Evolutionary conservation across 2,888 invertebrate genomes (phyloP).

Genomic region (Boloria euphrosyne): DNA sequence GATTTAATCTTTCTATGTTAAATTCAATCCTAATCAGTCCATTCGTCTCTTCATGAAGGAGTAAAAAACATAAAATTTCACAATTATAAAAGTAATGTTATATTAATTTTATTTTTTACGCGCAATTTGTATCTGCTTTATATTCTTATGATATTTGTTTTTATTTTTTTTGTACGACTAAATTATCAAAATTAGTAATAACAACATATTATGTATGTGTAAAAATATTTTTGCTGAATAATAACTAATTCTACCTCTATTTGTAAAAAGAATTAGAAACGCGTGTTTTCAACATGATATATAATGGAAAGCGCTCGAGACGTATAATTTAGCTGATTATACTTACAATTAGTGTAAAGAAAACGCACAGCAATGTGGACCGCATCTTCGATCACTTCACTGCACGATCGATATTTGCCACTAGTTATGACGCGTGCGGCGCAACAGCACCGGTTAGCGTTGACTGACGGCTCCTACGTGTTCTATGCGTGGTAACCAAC

Average conservation of each 20-base stretch:
- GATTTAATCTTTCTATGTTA: too few relatives aligned
- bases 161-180: too few relatives aligned
- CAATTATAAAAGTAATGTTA: too few relatives aligned
- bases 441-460: slow-evolving; percentile 55
- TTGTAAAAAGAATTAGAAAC: slow-evolving; percentile 23
- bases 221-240: not conserved
- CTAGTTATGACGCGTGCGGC: slow-evolving; percentile 55
- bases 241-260: slow-evolving; percentile 1
- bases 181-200: too few relatives aligned
- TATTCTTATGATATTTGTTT: too few relatives aligned
- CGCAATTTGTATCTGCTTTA: too few relatives aligned
- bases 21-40: too few relatives aligned
- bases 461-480: slow-evolving; percentile 48
- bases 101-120: too few relatives aligned
- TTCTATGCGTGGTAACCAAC: slow-evolving; percentile 25
- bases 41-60: too few relatives aligned
- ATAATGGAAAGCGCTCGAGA: slow-evolving; percentile 34
- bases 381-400: slow-evolving; percentile 60
- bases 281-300: slow-evolving; percentile 18
- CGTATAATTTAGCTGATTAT: slow-evolving; percentile 37
- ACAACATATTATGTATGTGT: not conserved
- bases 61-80: too few relatives aligned
- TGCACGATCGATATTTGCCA: slow-evolving; percentile 50
- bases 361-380: slow-evolving; percentile 67
- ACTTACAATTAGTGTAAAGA: slow-evolving; percentile 71